Conservation (phyloP, 2,797 vertebrate species). For the Peromyscus melanophrys region DNA sequence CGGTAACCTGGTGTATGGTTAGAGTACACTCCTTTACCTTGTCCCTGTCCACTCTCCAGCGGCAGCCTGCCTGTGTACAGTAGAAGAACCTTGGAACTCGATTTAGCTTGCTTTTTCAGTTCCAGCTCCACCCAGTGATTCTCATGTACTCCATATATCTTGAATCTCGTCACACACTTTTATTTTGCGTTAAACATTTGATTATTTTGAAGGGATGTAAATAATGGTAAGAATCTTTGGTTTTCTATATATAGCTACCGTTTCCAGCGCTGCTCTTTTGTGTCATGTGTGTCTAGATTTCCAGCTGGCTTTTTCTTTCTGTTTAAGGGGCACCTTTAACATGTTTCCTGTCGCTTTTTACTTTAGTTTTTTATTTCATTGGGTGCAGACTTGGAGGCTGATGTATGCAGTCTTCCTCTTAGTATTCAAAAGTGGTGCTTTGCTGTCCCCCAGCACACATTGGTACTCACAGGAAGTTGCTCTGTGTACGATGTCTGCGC, state of each 20-base stretch:
- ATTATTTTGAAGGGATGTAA: not conserved
- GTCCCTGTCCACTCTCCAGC: not conserved
- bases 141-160: not conserved
- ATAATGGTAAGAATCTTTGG: not conserved
- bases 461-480: not conserved
- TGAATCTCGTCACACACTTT: not conserved
- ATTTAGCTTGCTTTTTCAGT: not conserved
- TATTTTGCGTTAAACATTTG: constrained; percentile 42
- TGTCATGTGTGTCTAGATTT: not conserved
- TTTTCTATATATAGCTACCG: not conserved
- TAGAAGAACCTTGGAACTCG: not conserved
- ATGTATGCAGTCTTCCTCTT: not conserved
- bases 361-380: not conserved
- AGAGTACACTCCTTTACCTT: not conserved
- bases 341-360: not conserved
- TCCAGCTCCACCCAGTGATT: not conserved
- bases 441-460: too few relatives aligned
- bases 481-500: not conserved
- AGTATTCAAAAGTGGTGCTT: not conserved
- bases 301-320: not conserved
- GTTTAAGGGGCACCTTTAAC: not conserved
- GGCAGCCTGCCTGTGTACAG: not conserved
- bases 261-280: not conserved
- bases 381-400: not conserved
- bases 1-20: not conserved